phyloP scores from a whole-genome alignment of 1,140 invertebrate species.

The Listronotus bonariensis region DNA sequence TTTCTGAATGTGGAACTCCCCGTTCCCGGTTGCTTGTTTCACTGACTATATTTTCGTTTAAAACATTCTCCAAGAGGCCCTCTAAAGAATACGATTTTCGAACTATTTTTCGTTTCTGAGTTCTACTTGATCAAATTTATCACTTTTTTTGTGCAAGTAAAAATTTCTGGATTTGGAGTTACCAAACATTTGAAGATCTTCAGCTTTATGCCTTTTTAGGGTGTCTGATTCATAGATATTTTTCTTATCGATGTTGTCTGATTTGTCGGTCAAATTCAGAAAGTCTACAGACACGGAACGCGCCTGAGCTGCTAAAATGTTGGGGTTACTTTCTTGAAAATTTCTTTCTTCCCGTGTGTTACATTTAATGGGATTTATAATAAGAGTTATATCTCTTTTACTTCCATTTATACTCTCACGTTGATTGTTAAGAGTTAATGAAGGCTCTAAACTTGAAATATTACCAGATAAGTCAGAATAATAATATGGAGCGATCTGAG shows the following conservation, averaged over 20 bases:
- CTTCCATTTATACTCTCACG: constrained; percentile 61
- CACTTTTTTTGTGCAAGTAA: constrained; percentile 57
- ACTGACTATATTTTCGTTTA: constrained; percentile 50
- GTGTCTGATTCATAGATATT: constrained; percentile 77
- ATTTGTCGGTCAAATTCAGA: constrained; percentile 68
- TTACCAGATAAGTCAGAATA: constrained; percentile 76
- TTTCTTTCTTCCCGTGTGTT: constrained; percentile 42
- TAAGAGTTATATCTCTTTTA: constrained; percentile 76
- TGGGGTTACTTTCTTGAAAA: constrained; percentile 52
- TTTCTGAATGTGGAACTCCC: constrained; percentile 8
- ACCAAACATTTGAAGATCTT: constrained; percentile 54
- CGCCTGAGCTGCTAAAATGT: constrained; percentile 64
- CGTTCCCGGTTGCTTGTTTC: constrained; percentile 8
- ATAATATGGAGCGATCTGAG: constrained; percentile 61
- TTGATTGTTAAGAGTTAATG: constrained; percentile 67
- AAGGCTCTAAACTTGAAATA: constrained; percentile 42
- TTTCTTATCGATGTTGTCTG: constrained; percentile 72
- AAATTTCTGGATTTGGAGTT: constrained; percentile 58
- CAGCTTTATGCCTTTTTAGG: constrained; percentile 63
- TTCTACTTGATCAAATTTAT: constrained; percentile 51
- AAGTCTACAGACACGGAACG: constrained; percentile 70
- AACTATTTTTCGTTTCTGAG: constrained; percentile 37
- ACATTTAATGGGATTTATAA: constrained; percentile 75
- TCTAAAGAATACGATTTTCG: constrained; percentile 65
- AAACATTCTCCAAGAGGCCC: constrained; percentile 64